These are phyloP conservation scores for human DNA, from an alignment of 2,113 vertebrate genomes.

Conservation along the genomic window DNA sequence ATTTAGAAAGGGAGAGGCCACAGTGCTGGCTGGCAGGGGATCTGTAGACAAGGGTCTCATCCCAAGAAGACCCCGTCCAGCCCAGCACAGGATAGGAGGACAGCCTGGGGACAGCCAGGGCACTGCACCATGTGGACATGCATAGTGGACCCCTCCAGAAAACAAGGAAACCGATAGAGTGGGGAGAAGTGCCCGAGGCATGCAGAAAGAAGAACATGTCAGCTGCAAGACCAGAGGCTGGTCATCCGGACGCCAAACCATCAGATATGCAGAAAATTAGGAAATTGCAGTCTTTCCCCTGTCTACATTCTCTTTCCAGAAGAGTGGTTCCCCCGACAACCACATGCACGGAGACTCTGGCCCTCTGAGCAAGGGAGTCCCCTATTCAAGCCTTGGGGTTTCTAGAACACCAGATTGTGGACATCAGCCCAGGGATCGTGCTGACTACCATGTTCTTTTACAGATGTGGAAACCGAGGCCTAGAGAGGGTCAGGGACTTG, in stretches of 20 bases:
- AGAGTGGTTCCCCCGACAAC: background rate
- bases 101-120: background rate
- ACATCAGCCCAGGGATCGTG: background rate
- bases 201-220: background rate
- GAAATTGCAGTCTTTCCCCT: background rate
- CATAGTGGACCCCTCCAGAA: background rate
- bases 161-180: background rate
- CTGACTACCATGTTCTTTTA: background rate
- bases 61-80: background rate
- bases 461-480: background rate
- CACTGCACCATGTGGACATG: background rate
- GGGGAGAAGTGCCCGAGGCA: fast-evolving
- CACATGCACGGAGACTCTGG: background rate
- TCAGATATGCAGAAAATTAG: background rate
- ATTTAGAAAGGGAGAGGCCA: background rate
- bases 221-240: background rate
- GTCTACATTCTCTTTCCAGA: background rate
- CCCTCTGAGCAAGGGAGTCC: background rate
- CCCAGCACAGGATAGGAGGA: background rate
- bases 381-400: background rate
- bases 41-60: background rate
- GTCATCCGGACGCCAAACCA: background rate
- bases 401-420: background rate
- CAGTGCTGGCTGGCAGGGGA: background rate
- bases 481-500: background rate